These are phyloP conservation scores for Paelopatides confundens DNA, from an alignment of 53 echinoderm and acorn worm genomes.

Conservation along the genomic window DNA sequence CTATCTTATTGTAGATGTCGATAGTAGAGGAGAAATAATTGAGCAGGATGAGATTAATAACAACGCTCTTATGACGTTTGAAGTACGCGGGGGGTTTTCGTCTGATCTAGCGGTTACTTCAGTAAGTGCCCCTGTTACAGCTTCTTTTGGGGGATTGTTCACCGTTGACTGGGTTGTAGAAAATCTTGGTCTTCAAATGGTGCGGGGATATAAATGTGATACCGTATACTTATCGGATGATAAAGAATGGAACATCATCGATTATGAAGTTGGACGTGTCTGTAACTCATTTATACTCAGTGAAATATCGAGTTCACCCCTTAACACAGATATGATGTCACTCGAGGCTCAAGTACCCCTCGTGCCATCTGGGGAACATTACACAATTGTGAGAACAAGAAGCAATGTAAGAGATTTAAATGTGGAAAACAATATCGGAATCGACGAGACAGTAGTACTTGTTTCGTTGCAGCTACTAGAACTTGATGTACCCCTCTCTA, in stretches of 20 bases:
- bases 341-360: not conserved
- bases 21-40: slow-evolving; percentile 22
- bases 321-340: not conserved
- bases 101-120: slow-evolving; percentile 37
- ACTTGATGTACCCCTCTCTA: not conserved
- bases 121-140: not conserved
- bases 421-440: slow-evolving; percentile 9
- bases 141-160: not conserved
- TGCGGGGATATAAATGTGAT: slow-evolving; percentile 11
- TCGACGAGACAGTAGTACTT: not conserved
- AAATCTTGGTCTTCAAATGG: not conserved
- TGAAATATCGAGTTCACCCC: not conserved
- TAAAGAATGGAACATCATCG: not conserved
- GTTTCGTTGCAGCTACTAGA: slow-evolving; percentile 13
- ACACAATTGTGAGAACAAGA: slow-evolving; percentile 10
- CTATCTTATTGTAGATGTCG: slow-evolving; percentile 10
- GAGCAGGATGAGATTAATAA: slow-evolving; percentile 29
- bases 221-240: slow-evolving; percentile 13
- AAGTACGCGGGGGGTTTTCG: not conserved
- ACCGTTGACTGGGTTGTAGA: slow-evolving; percentile 30
- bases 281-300: not conserved
- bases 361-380: not conserved
- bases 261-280: not conserved
- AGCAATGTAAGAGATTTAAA: slow-evolving; percentile 22
- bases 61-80: not conserved